Evolutionary conservation across 1,140 invertebrate genomes (phyloP).

Genomic region (Sycophila sp.): DNA sequence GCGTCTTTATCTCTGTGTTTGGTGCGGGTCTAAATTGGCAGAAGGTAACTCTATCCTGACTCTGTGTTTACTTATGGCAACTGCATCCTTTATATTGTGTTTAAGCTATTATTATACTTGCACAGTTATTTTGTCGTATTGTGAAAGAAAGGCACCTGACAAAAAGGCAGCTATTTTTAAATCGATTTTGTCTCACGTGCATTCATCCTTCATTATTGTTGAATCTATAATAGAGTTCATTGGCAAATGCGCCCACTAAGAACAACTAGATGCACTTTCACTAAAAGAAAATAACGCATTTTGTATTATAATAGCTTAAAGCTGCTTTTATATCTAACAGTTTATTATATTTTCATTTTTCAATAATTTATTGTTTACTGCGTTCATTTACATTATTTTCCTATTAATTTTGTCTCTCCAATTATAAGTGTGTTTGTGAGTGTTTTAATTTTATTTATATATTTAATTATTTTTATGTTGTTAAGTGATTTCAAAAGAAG

Average conservation of each 20-base stretch:
- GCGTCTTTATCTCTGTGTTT: constrained; percentile 63
- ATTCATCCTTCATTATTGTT: background rate
- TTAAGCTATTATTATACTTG: constrained; percentile 41
- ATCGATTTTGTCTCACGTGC: background rate
- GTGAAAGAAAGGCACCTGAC: constrained; percentile 15
- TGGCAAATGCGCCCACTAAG: background rate
- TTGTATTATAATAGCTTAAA: constrained; percentile 6
- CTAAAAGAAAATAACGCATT: background rate
- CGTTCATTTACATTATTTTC: background rate
- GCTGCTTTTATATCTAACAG: background rate
- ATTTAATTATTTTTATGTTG: too few species aligned
- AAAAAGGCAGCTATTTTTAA: constrained; percentile 40
- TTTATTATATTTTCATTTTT: constrained; percentile 2
- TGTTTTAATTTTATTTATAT: too few species aligned
- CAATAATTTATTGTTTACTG: too few species aligned
- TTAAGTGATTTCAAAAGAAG: too few species aligned
- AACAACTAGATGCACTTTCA: background rate
- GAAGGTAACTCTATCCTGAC: constrained; percentile 64
- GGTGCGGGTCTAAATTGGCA: constrained; percentile 64
- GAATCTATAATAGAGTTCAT: background rate
- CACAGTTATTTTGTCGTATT: constrained; percentile 27
- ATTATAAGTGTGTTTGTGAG: background rate
- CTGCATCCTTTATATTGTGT: constrained; percentile 40
- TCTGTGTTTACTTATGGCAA: constrained; percentile 46
- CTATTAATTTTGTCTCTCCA: background rate